Base-by-base conservation (phyloP, 2,797 vertebrate species). In the Mionectes olivaceus region DNA sequence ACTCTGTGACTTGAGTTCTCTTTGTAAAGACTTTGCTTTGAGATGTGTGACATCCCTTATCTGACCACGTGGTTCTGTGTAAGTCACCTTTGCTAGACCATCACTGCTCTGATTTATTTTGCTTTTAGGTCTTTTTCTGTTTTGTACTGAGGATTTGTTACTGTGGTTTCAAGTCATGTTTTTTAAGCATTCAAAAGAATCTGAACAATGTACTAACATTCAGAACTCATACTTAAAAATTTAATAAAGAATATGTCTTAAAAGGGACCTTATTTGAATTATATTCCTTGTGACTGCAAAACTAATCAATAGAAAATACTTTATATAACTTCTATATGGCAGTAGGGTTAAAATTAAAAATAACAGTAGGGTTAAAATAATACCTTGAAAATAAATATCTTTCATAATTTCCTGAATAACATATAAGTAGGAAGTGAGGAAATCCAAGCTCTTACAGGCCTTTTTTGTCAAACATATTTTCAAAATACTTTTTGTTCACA, bases 41-140 rank as follows among this genome's bases (percentile, higher is more conserved):
- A 17, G 6, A 2, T 44, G 12, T 55, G 1, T 1, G 5, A 24
- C 8, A 55, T 4, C 5, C 6, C 24, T 60, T 47, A n/a, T 13
- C 43, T 67, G 52, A 59, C 15, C 12, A 2, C 37, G 22, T 11
- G 2, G 65, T 61, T 65, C 59, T 25, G 2, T 24, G 16, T 8
- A 43, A 85, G 49, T 2, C 13, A 21, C 23, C 11, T 77, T n/a
- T 1, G 0, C 27, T 35, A 44, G 18, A 61, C 6, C 19, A 61
- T 15, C 22, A 21, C 13, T 3, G 0, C 13, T 47, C 27, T 37
- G 27, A 46, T 24, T 32, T 57, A 33, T 16, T 68, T 89, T 44
- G 22, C 17, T 60, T 77, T 60, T 56, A 61, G 13, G 7, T 56
- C 7, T 43, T 37, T 33, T 44, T 53, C 59, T 79, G 13, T 7